phyloP scores from a whole-genome alignment of 1,140 invertebrate species.

The Hermatobates lingyangjiaoensis region DNA sequence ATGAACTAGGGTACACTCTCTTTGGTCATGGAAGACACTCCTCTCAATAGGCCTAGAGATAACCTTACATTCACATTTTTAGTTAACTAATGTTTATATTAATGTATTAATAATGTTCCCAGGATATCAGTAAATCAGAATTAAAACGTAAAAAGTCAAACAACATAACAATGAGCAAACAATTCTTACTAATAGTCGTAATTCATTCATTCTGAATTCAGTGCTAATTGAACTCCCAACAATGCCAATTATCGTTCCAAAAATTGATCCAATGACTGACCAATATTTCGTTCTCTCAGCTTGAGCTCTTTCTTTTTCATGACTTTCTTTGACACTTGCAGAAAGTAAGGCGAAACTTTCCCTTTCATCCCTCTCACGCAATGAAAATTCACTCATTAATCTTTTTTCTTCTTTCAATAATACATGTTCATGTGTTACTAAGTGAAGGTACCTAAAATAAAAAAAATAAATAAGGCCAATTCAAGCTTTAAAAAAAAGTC shows the following conservation, averaged over 20 bases:
- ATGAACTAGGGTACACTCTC: neutral
- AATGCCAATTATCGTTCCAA: conserved; percentile 45
- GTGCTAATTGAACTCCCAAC: conserved; percentile 44
- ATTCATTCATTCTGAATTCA: conserved; percentile 40
- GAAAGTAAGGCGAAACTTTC: conserved; percentile 44
- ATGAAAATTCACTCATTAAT: conserved; percentile 14
- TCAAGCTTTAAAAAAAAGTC: neutral
- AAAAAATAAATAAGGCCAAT: neutral
- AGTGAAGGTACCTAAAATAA: conserved; percentile 19
- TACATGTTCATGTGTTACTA: conserved; percentile 28
- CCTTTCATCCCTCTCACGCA: conserved; percentile 34
- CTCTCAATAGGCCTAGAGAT: neutral
- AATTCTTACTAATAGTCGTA: conserved; percentile 32
- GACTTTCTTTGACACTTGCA: conserved; percentile 43
- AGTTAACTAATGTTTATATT: neutral
- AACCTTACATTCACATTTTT: neutral
- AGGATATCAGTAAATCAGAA: too few relatives aligned
- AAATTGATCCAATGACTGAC: conserved; percentile 49
- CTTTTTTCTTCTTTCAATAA: conserved; percentile 19
- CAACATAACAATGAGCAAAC: neutral
- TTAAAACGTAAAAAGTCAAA: neutral
- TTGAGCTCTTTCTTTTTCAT: conserved; percentile 50
- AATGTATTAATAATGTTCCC: neutral
- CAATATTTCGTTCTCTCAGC: conserved; percentile 59
- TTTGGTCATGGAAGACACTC: neutral